Base-by-base conservation (phyloP, 2,113 vertebrate genomes). In the Cinclus cinclus region DNA sequence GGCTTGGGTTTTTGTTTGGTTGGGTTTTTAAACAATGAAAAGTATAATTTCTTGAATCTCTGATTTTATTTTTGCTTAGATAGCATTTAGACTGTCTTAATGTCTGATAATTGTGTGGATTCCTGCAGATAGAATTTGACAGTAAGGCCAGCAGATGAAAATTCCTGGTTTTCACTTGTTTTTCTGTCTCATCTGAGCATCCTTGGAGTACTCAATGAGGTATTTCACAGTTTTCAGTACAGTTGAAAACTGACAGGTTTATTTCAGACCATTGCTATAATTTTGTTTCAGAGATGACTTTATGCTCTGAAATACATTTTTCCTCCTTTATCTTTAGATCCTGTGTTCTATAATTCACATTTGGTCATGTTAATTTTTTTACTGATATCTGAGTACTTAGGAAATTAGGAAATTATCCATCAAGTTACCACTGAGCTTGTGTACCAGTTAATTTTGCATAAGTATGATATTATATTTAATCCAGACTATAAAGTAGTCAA, bases 361-460 rank as follows among this genome's bases (percentile, higher is more conserved):
- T 87, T 3, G 2, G 15, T 39, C 59, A 70, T 39, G 37, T 58
- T 94, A 65, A 86, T 70, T 16, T 91, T 95, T 93, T 90, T 75
- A 64, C 28, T 74, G 9, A 41, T 90, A 76, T 14, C 63, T 27
- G 39, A 84, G 30, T 84, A 20, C 44, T 94, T 90, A 93, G 58
- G 37, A 92, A 94, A 83, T 94, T 90, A 93, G 58, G 37, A 92
- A 94, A 83, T 55, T 18, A 92, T 83, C 59, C 86, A 49, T 69
- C 33, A 89, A 16, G 35, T 47, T 90, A 89, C 39, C 64, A 52
- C 53, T 73, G 92, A 44, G 30, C 76, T 85, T 78, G 42, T 25
- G 21, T 21, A 70, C 13, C 59, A 85, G 73, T 79, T 33, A 75
- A 28, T 92, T 95, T 94, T 88, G 35, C 27, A 2, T 65, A 86